These are phyloP conservation scores for Atherix ibis DNA, from an alignment of 2,888 invertebrate genomes.

Conservation along the genomic window DNA sequence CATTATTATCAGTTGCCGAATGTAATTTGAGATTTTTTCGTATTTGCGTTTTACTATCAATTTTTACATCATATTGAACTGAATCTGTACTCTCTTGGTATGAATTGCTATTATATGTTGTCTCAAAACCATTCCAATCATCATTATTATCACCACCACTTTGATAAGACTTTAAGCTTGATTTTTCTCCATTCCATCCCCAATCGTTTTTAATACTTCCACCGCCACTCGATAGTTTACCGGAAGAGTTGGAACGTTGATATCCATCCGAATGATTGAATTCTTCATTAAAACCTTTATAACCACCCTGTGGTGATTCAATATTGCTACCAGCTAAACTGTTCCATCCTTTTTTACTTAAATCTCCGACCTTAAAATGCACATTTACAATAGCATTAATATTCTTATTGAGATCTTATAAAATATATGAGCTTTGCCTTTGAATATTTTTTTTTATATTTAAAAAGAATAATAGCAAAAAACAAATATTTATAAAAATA, in stretches of 20 bases:
- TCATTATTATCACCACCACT: slow-evolving; percentile 19
- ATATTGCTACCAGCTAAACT: slow-evolving; percentile 41
- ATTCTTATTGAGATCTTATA: too few species aligned
- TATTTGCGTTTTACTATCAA: slow-evolving; percentile 2
- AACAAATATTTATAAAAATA: too few species aligned
- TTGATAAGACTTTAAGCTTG: slow-evolving; percentile 19
- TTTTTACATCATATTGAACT: neutral
- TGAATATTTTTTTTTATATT: neutral
- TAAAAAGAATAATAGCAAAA: neutral
- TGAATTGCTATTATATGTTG: slow-evolving; percentile 11
- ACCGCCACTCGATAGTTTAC: slow-evolving; percentile 14
- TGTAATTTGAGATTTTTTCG: slow-evolving; percentile 2
- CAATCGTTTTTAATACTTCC: slow-evolving; percentile 24
- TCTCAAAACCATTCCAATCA: slow-evolving; percentile 30
- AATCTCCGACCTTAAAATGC: slow-evolving; percentile 46
- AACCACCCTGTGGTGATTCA: slow-evolving; percentile 28
- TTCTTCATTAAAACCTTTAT: slow-evolving; percentile 22
- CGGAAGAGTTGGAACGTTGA: slow-evolving; percentile 29
- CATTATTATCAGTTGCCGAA: neutral
- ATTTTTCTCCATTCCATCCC: slow-evolving; percentile 23
- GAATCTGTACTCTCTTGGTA: slow-evolving; percentile 19
- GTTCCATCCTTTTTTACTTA: slow-evolving; percentile 51
- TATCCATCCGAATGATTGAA: slow-evolving; percentile 15
- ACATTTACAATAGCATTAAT: neutral
- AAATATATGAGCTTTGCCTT: too few species aligned